These are phyloP conservation scores for Rafetus swinhoei DNA, from an alignment of 2,113 vertebrate genomes.

Conservation along the genomic window DNA sequence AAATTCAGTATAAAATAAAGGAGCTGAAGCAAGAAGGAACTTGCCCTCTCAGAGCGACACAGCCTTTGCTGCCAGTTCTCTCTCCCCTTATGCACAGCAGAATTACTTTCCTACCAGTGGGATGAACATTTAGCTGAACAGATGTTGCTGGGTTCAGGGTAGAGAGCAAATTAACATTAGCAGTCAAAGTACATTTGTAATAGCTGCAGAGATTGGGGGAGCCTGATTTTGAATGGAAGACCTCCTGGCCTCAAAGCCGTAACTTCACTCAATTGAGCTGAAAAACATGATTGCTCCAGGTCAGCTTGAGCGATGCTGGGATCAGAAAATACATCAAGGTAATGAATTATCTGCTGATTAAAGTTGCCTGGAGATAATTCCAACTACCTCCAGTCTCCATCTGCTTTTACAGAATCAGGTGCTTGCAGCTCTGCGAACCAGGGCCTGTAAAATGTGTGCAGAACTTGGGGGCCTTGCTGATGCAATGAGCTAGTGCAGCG, in stretches of 20 bases:
- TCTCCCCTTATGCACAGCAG: constrained; percentile 34
- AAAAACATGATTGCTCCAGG: neutral
- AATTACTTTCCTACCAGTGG: neutral
- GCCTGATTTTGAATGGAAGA: accelerated
- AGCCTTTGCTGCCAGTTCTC: neutral
- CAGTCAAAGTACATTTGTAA: accelerated
- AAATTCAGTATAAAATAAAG: constrained; percentile 12
- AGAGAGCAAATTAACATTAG: neutral
- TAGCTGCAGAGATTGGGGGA: neutral
- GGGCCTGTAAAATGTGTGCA: neutral
- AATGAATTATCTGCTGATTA: neutral
- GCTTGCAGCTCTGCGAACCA: accelerated
- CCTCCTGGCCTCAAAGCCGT: accelerated
- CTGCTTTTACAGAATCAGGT: accelerated
- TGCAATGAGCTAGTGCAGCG: neutral
- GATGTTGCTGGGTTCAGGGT: neutral
- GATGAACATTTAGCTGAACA: neutral
- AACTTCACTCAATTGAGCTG: neutral
- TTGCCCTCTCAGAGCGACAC: neutral
- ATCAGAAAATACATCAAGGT: neutral
- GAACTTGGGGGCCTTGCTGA: neutral
- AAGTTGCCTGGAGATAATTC: neutral
- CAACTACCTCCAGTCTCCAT: neutral
- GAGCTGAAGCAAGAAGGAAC: neutral
- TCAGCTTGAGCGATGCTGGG: neutral